Evolutionary conservation across 2,888 invertebrate genomes (phyloP).

Genomic region (Athrips mouffetella): DNA sequence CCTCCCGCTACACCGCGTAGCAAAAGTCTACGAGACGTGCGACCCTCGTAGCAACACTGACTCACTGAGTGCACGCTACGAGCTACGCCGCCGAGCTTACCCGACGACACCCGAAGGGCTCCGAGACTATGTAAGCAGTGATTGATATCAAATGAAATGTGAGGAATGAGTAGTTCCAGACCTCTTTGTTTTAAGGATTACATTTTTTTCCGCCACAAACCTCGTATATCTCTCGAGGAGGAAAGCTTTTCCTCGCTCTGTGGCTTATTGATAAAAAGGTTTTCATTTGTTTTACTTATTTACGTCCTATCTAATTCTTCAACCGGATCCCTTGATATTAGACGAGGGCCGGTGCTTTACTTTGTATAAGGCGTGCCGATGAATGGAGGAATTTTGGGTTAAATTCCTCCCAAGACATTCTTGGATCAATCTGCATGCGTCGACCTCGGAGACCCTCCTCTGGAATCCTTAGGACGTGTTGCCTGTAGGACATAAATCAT

Average conservation of each 20-base stretch:
- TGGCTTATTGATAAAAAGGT: conserved; percentile 29
- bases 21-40: conserved; percentile 43
- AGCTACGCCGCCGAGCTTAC: conserved; percentile 46
- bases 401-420: not conserved
- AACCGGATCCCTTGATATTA: not conserved
- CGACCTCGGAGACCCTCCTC: too few species aligned
- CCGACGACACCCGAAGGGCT: conserved; percentile 53
- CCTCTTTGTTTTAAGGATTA: conserved; percentile 72
- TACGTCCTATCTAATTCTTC: conserved; percentile 3
- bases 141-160: conserved; percentile 78
- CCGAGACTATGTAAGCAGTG: conserved; percentile 68
- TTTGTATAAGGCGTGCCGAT: not conserved
- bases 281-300: conserved; percentile 24
- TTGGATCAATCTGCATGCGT: conserved; percentile 2
- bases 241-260: conserved; percentile 26
- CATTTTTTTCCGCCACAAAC: conserved; percentile 41
- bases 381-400: not conserved
- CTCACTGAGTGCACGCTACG: conserved; percentile 62
- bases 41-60: conserved; percentile 52
- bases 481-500: too few species aligned
- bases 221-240: conserved; percentile 29
- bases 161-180: conserved; percentile 71
- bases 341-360: not conserved
- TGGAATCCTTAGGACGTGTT: too few species aligned
- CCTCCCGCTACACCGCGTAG: conserved; percentile 13